These are phyloP conservation scores for Arenaria interpres DNA, from an alignment of 2,113 vertebrate species.

Conservation along the genomic window DNA sequence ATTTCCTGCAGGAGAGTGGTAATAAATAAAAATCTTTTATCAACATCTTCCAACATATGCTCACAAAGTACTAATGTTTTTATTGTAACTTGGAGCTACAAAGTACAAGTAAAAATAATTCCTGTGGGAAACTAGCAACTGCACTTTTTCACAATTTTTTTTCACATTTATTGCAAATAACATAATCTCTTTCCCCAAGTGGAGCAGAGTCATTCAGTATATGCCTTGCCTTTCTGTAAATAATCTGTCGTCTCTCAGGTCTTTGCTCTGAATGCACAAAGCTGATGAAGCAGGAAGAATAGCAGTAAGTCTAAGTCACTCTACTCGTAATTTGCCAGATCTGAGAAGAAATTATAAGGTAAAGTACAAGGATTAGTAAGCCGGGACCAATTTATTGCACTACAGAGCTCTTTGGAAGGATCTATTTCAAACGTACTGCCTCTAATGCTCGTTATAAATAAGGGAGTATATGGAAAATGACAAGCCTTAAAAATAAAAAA, in stretches of 20 bases:
- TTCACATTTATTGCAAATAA: neutral
- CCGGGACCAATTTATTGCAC: neutral
- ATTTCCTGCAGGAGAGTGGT: neutral
- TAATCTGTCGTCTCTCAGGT: neutral
- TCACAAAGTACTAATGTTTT: neutral
- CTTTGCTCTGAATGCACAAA: neutral
- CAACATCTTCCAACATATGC: neutral
- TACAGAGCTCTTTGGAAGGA: neutral
- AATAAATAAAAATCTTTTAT: slow-evolving; percentile 26
- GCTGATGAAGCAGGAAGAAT: neutral
- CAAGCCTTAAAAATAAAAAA: neutral
- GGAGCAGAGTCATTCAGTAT: neutral
- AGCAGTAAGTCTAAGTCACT: neutral
- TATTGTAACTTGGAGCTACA: neutral
- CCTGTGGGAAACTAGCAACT: neutral
- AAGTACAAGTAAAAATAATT: neutral
- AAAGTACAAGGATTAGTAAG: neutral
- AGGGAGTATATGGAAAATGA: neutral
- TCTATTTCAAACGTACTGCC: neutral
- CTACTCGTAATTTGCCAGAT: neutral
- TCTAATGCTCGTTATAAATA: neutral
- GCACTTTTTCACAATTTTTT: neutral
- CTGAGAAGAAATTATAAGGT: neutral
- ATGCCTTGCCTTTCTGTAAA: neutral
- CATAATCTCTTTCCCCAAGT: neutral